Evolutionary conservation across 2,113 vertebrate species (phyloP).

Genomic region (Sander lucioperca): DNA sequence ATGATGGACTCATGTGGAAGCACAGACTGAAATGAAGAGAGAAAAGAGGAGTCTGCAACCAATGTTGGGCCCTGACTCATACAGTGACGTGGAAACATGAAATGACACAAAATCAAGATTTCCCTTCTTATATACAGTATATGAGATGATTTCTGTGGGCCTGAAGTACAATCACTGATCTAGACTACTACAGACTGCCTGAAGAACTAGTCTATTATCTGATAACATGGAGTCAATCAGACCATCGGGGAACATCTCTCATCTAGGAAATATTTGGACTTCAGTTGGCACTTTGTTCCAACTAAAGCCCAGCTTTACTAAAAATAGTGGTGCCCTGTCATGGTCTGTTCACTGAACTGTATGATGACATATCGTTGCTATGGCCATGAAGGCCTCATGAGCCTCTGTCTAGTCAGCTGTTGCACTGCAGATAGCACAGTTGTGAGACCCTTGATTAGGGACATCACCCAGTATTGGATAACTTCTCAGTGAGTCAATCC

Average conservation of each 20-base stretch:
- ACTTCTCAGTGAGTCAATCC: not conserved
- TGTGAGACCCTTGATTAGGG: not conserved
- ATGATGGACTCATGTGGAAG: not conserved
- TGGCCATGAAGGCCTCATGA: constrained; percentile 63
- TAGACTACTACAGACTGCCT: not conserved
- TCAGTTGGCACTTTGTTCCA: constrained; percentile 11
- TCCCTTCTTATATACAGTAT: no score
- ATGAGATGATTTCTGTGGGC: not conserved
- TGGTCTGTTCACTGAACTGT: constrained; percentile 45
- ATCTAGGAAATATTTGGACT: constrained; percentile 9
- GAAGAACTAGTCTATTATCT: not conserved
- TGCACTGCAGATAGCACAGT: constrained; percentile 21
- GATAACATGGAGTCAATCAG: not conserved
- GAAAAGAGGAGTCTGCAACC: not conserved
- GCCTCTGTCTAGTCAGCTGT: constrained; percentile 51
- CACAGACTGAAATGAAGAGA: not conserved
- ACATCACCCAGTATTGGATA: not conserved
- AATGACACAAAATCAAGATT: not conserved
- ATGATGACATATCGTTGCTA: constrained; percentile 73
- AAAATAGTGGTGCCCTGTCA: constrained; percentile 80
- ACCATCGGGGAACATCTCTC: not conserved
- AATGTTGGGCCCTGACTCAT: not conserved
- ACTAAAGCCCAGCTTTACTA: constrained; percentile 71
- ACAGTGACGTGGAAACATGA: not conserved
- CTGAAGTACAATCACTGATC: not conserved